These are phyloP conservation scores for Apodemia mormo DNA, from an alignment of 2,888 invertebrate species.

Conservation along the genomic window DNA sequence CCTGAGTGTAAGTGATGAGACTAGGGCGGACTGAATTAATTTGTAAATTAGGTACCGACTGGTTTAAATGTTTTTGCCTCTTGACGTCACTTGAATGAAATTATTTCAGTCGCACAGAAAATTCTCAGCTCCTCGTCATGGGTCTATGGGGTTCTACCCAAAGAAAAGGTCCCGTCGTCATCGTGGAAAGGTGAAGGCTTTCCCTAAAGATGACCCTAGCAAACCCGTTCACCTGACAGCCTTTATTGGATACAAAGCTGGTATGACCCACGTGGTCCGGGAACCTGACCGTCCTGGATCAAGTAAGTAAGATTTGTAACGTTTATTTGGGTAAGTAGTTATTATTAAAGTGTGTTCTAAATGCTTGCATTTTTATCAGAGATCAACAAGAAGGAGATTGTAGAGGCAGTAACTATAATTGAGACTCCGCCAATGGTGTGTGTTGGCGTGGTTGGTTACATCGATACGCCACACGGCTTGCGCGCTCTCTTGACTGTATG, in stretches of 20 bases:
- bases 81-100: constrained; percentile 10
- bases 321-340: not conserved
- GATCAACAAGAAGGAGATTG: constrained; percentile 99
- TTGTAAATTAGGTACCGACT: not conserved
- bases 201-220: constrained; percentile 97
- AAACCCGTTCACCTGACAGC: constrained; percentile 99
- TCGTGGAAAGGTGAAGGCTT: constrained; percentile 99
- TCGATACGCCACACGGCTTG: constrained; percentile 98
- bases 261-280: constrained; percentile 99
- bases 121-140: constrained; percentile 99
- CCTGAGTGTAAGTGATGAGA: constrained; percentile 86
- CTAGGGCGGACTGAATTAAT: constrained; percentile 88
- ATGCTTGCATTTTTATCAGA: constrained; percentile 80
- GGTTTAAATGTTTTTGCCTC: too few species aligned
- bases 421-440: constrained; percentile 99
- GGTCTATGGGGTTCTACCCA: constrained; percentile 99
- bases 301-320: constrained; percentile 85
- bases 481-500: constrained; percentile 97
- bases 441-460: constrained; percentile 99
- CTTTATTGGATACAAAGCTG: constrained; percentile 99
- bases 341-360: not conserved
- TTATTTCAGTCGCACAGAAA: constrained; percentile 97
- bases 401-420: constrained; percentile 98
- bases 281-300: constrained; percentile 99
- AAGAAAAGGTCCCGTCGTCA: constrained; percentile 98